Percentiles rank a stretch among this genome's conserved stretches.
These are phyloP conservation scores for Rhogogaster chlorosoma DNA, from an alignment of 2,888 invertebrate species.

Conservation along the genomic window DNA sequence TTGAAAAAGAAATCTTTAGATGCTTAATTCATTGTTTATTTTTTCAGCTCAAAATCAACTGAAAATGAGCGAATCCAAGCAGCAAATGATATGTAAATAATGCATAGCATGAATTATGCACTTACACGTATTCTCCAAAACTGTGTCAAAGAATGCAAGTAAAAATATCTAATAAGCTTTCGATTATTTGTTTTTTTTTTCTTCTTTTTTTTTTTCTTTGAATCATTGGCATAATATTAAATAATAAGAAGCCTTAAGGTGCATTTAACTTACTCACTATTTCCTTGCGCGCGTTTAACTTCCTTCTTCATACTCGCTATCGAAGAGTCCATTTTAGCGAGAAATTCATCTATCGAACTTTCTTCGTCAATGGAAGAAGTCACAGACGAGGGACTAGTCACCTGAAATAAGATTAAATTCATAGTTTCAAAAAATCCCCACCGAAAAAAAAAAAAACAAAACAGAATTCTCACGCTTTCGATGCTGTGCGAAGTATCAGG, in stretches of 20 bases:
- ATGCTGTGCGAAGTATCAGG: constrained; percentile 57
- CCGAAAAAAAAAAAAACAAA: neutral
- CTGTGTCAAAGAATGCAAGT: constrained; percentile 48
- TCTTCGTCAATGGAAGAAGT: constrained; percentile 81
- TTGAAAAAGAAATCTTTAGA: neutral
- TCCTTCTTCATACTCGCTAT: constrained; percentile 91
- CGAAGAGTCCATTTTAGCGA: constrained; percentile 91
- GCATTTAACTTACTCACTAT: constrained; percentile 87
- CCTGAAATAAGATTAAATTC: constrained; percentile 57
- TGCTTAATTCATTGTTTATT: neutral
- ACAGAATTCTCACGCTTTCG: constrained; percentile 54
- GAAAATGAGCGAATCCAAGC: neutral
- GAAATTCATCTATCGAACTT: constrained; percentile 88
- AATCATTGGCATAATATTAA: constrained; percentile 47
- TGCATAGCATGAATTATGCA: constrained; percentile 13
- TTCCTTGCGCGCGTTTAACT: constrained; percentile 88
- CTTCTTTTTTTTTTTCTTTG: constrained; percentile 57
- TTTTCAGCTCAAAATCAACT: neutral
- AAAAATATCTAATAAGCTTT: constrained; percentile 48
- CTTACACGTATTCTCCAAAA: constrained; percentile 50
- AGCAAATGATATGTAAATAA: constrained; percentile 26
- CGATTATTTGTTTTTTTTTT: constrained; percentile 54
- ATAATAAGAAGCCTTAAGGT: constrained; percentile 44
- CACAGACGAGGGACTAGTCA: constrained; percentile 71
- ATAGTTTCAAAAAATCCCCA: neutral